Conservation (phyloP, 2,797 vertebrate species). For the Lacerta bilineata region DNA sequence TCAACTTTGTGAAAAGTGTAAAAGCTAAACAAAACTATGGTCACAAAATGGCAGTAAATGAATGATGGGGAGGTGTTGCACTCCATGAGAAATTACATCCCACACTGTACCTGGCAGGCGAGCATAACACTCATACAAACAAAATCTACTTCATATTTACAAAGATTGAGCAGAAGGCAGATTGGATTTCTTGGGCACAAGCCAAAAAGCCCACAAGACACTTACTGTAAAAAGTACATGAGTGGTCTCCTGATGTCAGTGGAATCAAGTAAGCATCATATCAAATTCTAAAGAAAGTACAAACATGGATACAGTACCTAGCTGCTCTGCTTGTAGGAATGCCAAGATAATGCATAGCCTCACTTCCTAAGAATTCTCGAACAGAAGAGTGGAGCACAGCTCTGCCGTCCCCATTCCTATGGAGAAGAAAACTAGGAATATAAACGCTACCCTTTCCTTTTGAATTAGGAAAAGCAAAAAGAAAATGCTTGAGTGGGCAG, state of each 20-base stretch:
- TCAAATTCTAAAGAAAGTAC: slow-evolving; percentile 16
- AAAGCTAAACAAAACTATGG: neutral
- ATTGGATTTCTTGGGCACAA: neutral
- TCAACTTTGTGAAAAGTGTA: neutral
- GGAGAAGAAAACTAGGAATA: slow-evolving; percentile 38
- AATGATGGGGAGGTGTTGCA: neutral
- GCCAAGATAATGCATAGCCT: slow-evolving; percentile 86
- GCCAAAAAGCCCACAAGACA: neutral
- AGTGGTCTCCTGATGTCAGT: neutral
- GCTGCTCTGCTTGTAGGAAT: slow-evolving; percentile 88
- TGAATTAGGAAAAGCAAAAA: slow-evolving; percentile 41
- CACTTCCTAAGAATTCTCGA: slow-evolving; percentile 88
- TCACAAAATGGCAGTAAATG: neutral
- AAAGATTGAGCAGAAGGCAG: neutral
- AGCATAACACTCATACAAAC: neutral
- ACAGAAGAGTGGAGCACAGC: slow-evolving; percentile 87
- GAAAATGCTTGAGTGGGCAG: neutral
- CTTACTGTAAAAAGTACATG: neutral
- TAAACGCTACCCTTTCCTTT: neutral
- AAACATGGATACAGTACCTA: slow-evolving; percentile 76
- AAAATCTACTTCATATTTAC: neutral
- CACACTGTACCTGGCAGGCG: neutral
- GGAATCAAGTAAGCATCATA: neutral
- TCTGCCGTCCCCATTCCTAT: slow-evolving; percentile 86
- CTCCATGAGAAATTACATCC: neutral